These are phyloP conservation scores for Ornithoptera priamus DNA, from an alignment of 2,888 invertebrate genomes.

Conservation along the genomic window DNA sequence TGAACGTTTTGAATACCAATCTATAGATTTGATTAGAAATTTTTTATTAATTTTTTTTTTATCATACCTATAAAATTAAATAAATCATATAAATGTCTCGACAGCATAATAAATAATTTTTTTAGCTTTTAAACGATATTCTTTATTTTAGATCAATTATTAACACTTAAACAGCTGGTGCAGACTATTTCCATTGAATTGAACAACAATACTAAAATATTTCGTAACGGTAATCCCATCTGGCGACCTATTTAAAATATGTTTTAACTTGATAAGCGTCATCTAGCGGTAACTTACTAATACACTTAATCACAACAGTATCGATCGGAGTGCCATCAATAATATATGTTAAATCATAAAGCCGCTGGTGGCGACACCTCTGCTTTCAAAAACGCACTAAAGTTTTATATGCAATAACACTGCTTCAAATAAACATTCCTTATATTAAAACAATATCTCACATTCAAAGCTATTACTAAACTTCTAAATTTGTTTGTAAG, in stretches of 20 bases:
- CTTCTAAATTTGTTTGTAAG: no score
- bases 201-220: not conserved
- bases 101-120: not conserved
- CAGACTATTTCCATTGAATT: no score
- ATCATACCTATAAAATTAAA: no score
- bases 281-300: constrained; percentile 15
- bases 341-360: not conserved
- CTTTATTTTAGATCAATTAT: not conserved
- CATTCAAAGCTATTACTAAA: no score
- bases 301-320: constrained; percentile 4
- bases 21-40: not conserved
- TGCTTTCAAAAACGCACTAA: constrained; percentile 3
- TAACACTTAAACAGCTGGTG: no score
- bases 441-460: no score
- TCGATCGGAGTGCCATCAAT: not conserved
- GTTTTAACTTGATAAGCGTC: not conserved
- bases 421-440: no score
- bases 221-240: not conserved
- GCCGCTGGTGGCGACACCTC: constrained; percentile 14
- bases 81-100: not conserved
- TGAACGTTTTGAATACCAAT: not conserved
- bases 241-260: not conserved
- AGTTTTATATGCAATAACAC: no score
- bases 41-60: no score
- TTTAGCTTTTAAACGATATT: not conserved